These are phyloP conservation scores for Oithona nana DNA, from an alignment of 2,888 invertebrate genomes.

Conservation along the genomic window DNA sequence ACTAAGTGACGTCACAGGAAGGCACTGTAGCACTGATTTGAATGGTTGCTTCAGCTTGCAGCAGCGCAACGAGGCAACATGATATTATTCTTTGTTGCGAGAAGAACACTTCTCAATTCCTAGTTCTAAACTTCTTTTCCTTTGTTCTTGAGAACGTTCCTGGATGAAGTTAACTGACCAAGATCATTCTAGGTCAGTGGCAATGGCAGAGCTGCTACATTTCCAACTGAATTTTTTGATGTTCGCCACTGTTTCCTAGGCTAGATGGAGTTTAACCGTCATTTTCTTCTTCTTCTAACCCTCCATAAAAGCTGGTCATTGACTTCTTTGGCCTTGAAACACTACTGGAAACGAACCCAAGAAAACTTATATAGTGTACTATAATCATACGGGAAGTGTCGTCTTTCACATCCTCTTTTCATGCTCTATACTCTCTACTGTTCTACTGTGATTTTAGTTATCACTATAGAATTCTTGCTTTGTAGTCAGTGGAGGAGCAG, in stretches of 20 bases:
- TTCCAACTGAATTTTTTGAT: no score
- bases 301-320: neutral
- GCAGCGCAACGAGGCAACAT: no score
- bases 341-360: neutral
- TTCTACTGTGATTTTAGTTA: neutral
- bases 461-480: no score
- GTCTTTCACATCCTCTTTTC: neutral
- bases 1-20: neutral
- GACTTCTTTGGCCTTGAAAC: neutral
- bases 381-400: neutral
- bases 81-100: no score
- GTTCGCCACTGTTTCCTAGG: no score
- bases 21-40: neutral
- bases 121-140: neutral
- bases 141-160: neutral
- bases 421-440: no score
- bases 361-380: neutral
- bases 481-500: no score
- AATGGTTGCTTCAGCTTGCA: neutral
- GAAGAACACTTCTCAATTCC: no score
- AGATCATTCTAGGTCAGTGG: neutral
- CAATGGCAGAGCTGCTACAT: neutral
- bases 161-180: neutral
- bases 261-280: neutral
- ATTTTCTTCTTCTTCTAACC: neutral